Evolutionary conservation across 2,113 vertebrate genomes (phyloP), one percentile per base, ranked within the genome.

Genomic region (Sinocyclocheilus anophthalmus): DNA sequence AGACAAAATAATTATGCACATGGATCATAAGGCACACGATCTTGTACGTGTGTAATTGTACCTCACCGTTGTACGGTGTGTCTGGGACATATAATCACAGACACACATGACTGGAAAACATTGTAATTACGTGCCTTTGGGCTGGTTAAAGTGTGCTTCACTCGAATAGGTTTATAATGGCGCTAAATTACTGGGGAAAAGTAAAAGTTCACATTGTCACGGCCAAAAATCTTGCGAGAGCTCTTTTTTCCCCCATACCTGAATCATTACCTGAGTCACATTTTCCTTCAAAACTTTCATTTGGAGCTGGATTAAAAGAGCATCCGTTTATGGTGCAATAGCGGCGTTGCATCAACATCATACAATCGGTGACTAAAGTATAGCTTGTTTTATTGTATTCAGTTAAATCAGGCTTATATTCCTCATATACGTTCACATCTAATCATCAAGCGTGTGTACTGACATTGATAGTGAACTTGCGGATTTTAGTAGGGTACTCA

Each of bases 41-140:
- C 39, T 45, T 14, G 63, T 26, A 61, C 14, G 6, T 2, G 57
- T 69, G 67, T 37, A 73, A 42, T 73, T 42, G 37, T 22, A 45
- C 22, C 11, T 55, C 48, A 61, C 77, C 76, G 24, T 37, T 77
- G 75, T 55, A 42, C 55, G 37, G 33, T 33, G 77, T 79, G 77
- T 42, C 33, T 33, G 7, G 26, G 16, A 79, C 20, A 61, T 79
- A 16, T 59, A 72, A 42, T 59, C 55, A 61, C 30, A 76, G 16
- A 77, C 4, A 9, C 33, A 39, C 67, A 37, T 9, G 33, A 70
- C 33, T 70, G 1, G 69, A 75, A 75, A 33, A 79, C 18, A 22
- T 33, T 33, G 76, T 55, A n/a, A 78, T 39, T 16, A 8, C 33
- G 42, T 63, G 37, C 20, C 77, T 63, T 10, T 24, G 57, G 22